Conservation (phyloP, 2,888 invertebrate species). For the Drosophila atroscutellata region DNA sequence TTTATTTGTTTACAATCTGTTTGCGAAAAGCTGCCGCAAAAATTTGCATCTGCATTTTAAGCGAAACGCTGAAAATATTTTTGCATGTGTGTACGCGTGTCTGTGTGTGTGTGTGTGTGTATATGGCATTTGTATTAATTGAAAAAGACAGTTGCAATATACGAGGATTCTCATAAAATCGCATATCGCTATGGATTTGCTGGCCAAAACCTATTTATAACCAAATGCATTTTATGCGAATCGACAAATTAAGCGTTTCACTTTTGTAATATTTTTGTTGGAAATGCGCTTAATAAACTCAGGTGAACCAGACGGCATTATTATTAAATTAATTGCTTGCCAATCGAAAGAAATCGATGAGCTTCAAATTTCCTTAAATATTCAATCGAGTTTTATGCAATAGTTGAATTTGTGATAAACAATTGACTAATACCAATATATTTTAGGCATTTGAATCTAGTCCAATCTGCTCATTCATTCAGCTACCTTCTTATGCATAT, state of each 20-base stretch:
- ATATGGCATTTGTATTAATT: slow-evolving; percentile 59
- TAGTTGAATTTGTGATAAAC: not conserved
- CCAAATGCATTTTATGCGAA: slow-evolving; percentile 57
- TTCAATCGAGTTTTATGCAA: not conserved
- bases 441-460: not conserved
- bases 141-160: slow-evolving; percentile 63
- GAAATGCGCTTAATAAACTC: slow-evolving; percentile 22
- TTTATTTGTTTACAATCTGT: slow-evolving; percentile 82
- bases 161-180: not conserved
- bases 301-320: not conserved
- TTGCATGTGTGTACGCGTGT: slow-evolving; percentile 18
- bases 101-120: slow-evolving; percentile 17
- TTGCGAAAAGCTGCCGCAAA: slow-evolving; percentile 69
- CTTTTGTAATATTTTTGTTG: slow-evolving; percentile 3
- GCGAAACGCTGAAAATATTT: slow-evolving; percentile 31
- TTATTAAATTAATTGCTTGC: not conserved
- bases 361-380: not conserved
- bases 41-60: slow-evolving; percentile 68
- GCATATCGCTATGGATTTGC: slow-evolving; percentile 23
- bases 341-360: not conserved
- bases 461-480: not conserved
- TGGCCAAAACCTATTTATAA: slow-evolving; percentile 15
- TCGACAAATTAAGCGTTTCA: slow-evolving; percentile 39
- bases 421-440: not conserved
- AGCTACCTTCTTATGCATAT: not conserved